Evolutionary conservation across 2,113 vertebrate genomes (phyloP).

Genomic region (Hippotragus niger): DNA sequence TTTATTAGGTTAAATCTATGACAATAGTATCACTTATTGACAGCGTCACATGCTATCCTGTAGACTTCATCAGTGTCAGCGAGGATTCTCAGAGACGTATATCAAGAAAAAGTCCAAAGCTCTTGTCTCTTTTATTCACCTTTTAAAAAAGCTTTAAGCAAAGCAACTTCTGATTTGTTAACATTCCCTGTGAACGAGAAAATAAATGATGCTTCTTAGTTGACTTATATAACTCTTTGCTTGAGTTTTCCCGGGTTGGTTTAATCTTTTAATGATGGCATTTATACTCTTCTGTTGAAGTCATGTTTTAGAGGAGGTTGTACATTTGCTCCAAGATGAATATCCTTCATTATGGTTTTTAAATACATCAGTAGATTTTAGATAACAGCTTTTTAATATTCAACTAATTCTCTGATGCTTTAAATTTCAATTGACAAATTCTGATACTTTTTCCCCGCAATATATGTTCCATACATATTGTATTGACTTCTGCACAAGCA

Average conservation of each 20-base stretch:
- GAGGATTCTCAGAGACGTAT: neutral
- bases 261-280: neutral
- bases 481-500: neutral
- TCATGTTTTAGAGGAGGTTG: neutral
- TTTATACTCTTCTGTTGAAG: neutral
- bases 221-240: neutral
- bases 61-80: neutral
- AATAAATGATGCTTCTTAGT: neutral
- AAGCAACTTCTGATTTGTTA: neutral
- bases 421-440: constrained; percentile 30
- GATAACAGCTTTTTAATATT: neutral
- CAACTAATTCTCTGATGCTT: neutral
- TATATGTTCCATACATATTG: neutral
- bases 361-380: neutral
- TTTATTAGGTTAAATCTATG: neutral
- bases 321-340: neutral
- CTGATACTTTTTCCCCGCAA: neutral
- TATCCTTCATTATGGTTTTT: neutral
- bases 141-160: neutral
- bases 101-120: neutral
- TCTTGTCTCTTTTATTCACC: neutral
- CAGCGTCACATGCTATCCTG: neutral
- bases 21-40: neutral
- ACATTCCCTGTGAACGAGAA: neutral
- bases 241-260: neutral